Conservation (phyloP, 2,888 invertebrate genomes). For the Eilema depressum region DNA sequence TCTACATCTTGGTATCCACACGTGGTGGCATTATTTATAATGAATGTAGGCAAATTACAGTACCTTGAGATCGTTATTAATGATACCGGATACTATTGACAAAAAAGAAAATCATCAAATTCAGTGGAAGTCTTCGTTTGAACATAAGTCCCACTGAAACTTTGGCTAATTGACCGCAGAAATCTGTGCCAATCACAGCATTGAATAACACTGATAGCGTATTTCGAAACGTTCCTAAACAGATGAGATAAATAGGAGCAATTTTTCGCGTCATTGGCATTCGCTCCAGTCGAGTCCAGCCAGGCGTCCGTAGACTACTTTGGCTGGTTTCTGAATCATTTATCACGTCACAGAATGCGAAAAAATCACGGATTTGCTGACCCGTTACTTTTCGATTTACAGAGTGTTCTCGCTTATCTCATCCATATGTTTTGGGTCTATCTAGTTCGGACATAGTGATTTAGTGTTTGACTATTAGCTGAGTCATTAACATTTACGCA, state of each 20-base stretch:
- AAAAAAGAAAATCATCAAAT: not conserved
- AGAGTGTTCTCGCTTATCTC: constrained; percentile 74
- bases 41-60: too few species aligned
- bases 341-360: constrained; percentile 78
- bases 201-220: constrained; percentile 29
- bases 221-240: constrained; percentile 57
- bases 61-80: too few species aligned
- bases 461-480: not conserved
- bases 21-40: too few species aligned
- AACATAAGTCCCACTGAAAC: not conserved
- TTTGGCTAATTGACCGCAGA: not conserved
- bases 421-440: constrained; percentile 67
- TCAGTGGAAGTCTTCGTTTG: not conserved
- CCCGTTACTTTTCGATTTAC: constrained; percentile 82
- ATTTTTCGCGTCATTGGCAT: constrained; percentile 80
- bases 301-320: constrained; percentile 39
- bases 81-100: too few species aligned
- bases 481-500: not conserved
- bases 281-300: constrained; percentile 66
- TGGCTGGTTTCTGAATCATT: constrained; percentile 68
- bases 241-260: constrained; percentile 72
- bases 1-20: too few species aligned
- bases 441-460: constrained; percentile 29
- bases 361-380: constrained; percentile 75
- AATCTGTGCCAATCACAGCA: not conserved